Base-by-base conservation (phyloP, 2,113 vertebrate genomes). In the Sebastes schlegelii region DNA sequence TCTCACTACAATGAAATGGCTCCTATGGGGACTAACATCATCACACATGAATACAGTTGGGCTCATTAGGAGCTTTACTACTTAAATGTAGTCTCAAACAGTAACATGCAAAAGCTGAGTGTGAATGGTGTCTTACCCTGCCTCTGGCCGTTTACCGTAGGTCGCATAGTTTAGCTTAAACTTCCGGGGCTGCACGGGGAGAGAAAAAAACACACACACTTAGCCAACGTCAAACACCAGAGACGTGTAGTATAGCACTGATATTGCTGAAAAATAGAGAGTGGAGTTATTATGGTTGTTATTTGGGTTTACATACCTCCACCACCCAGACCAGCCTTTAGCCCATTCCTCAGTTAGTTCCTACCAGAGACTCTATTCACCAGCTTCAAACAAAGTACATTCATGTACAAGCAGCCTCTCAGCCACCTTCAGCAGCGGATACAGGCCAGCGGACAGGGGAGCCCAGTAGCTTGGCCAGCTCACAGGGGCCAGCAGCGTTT, bases 131-230 rank as follows among this genome's bases (percentile, higher is more conserved):
- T 72, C 95, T 94, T 81, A 96, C 96, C 96, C 95, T 76, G 94
- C 93, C 58, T 96, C 95, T 55, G 95, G 93, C 65, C 95, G 91
- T 74, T 96, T 96, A 2, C 95, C 95, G 13, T 95, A 95, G 52
- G 96, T 95, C 65, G 96, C 96, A 94, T 94, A 96, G 88, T 96
- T 96, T 85, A 96, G 93, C 92, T 96, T 96, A 92, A 96, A 96
- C 82, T 96, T 96, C 79, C 95, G 94, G 85, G 96, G 96, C 96
- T 96, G 89, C 72, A 88, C 64, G 62, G 58, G 61, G 49, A 93
- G 76, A 92, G 67, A 91, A 58, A 90, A 91, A 34, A 61, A 74
- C 14, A 52, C 77, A 79, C 58, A 83, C 34, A 69, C 77, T 91
- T 6, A 92, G 84, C 66, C 52, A 42, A 81, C 42, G n/a, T 74